Conservation (phyloP, 1,140 invertebrate species). For the Tetragnatha versicolor region DNA sequence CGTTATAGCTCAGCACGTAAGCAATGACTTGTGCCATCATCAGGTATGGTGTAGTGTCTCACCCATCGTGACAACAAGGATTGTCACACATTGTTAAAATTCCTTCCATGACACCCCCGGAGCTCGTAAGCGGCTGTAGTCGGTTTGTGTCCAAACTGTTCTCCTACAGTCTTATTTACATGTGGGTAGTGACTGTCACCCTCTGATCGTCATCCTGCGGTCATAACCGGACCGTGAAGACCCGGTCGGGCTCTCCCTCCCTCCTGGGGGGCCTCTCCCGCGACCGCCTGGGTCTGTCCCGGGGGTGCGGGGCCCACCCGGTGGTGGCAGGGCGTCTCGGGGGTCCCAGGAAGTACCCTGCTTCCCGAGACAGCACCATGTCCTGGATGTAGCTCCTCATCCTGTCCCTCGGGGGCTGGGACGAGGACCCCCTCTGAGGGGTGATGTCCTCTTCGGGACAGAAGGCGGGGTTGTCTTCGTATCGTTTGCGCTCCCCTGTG, state of each 20-base stretch:
- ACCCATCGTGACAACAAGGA: no score
- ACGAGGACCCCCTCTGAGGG: conserved; percentile 13
- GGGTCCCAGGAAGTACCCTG: conserved; percentile 23
- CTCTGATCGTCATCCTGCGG: conserved; percentile 28
- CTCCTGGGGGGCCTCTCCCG: conserved; percentile 19
- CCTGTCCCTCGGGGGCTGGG: conserved; percentile 32
- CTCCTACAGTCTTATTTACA: no score
- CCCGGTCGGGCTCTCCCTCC: conserved; percentile 18
- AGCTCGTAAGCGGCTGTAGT: no score
- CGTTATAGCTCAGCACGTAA: no score
- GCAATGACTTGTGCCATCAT: no score
- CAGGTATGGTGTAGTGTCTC: no score
- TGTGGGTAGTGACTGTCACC: no score
- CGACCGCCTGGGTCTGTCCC: conserved; percentile 12
- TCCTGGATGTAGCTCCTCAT: conserved; percentile 49
- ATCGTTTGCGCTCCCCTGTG: not conserved
- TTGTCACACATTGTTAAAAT: no score
- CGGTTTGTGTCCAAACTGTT: no score
- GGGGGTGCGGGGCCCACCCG: not conserved
- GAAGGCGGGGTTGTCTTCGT: not conserved
- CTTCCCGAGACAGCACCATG: not conserved
- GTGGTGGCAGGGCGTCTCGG: conserved; percentile 15
- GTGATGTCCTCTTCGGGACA: not conserved
- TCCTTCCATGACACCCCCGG: no score
- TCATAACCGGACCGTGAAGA: conserved; percentile 49